Evolutionary conservation across 2,888 invertebrate species (phyloP).

Genomic region (Lepidocyrtinus sp.): DNA sequence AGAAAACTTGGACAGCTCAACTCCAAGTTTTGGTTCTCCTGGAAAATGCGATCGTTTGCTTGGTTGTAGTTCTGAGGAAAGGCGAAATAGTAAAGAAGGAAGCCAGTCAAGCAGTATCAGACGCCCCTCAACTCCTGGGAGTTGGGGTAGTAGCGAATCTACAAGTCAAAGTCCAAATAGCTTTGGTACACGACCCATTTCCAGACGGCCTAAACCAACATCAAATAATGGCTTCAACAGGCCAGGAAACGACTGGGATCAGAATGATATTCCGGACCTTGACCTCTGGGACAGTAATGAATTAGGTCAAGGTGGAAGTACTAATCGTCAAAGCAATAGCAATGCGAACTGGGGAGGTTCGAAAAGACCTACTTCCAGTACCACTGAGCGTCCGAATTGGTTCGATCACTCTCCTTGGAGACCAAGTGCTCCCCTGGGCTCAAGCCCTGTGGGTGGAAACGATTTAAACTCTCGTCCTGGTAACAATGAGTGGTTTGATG

Average conservation of each 20-base stretch:
- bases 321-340: neutral
- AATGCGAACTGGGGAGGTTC: conserved; percentile 36
- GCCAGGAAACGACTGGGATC: neutral
- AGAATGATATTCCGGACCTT: too few species aligned
- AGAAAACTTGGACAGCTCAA: neutral
- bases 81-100: too few species aligned
- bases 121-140: too few species aligned
- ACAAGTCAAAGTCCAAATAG: too few species aligned
- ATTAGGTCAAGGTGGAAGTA: neutral
- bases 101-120: too few species aligned
- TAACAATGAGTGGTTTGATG: neutral
- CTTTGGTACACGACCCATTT: neutral
- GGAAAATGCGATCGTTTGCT: too few species aligned
- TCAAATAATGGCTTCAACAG: neutral
- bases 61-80: too few species aligned
- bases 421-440: conserved; percentile 37
- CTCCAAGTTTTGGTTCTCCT: too few species aligned
- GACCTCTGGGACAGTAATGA: neutral
- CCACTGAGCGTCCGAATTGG: neutral
- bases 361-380: neutral
- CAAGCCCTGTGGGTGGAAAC: too few species aligned
- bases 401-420: conserved; percentile 17
- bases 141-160: too few species aligned
- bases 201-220: neutral
- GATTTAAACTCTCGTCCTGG: too few species aligned